These are phyloP conservation scores for Dromiciops gliroides DNA, from an alignment of 2,113 vertebrate genomes.

Conservation along the genomic window DNA sequence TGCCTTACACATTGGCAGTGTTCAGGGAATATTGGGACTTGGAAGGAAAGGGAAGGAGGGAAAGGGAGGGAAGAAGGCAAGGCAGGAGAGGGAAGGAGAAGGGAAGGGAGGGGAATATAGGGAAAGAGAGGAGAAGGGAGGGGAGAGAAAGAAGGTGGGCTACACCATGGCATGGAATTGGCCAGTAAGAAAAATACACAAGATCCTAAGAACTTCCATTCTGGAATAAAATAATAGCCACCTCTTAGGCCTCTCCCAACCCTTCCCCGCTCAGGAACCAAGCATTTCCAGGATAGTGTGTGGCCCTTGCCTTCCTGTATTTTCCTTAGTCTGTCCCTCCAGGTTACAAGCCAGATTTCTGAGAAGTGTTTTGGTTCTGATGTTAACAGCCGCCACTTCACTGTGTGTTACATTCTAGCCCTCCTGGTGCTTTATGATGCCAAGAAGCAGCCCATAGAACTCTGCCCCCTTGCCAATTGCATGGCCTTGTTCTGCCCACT, in stretches of 20 bases:
- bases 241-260: not conserved
- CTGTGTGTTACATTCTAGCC: not conserved
- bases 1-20: not conserved
- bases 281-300: not conserved
- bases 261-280: not conserved
- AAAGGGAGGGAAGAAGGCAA: not conserved
- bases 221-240: not conserved
- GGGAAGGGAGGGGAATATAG: not conserved
- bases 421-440: not conserved
- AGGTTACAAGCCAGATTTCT: not conserved
- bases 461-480: not conserved
- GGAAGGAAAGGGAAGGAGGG: not conserved
- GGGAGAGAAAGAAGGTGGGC: not conserved
- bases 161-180: not conserved
- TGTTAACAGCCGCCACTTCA: not conserved
- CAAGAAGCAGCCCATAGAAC: not conserved
- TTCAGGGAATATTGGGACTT: not conserved
- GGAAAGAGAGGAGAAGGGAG: not conserved
- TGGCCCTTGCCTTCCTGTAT: not conserved
- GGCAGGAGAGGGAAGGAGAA: not conserved
- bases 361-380: not conserved
- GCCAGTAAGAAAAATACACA: not conserved
- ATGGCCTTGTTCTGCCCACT: conserved; percentile 1
- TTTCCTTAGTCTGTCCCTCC: not conserved
- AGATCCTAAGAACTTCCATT: not conserved